Percentiles rank a stretch among this genome's conserved stretches.
These are phyloP conservation scores for Hylaea fasciaria DNA, from an alignment of 2,888 invertebrate genomes.

Conservation along the genomic window DNA sequence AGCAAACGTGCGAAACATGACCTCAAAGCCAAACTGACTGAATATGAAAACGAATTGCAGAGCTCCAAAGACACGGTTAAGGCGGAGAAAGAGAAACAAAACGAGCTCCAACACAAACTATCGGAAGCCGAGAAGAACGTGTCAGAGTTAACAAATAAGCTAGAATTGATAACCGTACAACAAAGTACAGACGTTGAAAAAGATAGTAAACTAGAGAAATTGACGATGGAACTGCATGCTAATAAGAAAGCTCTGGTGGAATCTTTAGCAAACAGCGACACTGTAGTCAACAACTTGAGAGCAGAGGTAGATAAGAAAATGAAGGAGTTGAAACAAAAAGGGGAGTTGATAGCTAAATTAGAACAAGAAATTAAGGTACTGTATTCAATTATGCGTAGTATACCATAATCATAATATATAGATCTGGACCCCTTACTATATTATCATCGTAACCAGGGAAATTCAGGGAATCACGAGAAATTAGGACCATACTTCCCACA, in stretches of 20 bases:
- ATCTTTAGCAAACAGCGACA: conserved; percentile 67
- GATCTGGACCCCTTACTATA: too few species aligned
- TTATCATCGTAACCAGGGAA: too few species aligned
- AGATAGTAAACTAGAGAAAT: conserved; percentile 73
- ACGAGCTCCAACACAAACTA: conserved; percentile 67
- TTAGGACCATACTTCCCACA: too few species aligned
- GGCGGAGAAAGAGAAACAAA: conserved; percentile 70
- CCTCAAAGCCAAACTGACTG: conserved; percentile 85
- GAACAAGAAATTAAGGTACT: conserved; percentile 67
- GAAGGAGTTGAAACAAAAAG: conserved; percentile 71
- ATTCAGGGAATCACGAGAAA: too few species aligned
- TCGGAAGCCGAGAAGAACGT: conserved; percentile 67
- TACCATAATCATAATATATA: too few species aligned
- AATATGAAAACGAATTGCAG: conserved; percentile 70
- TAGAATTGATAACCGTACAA: conserved; percentile 73
- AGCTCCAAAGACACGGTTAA: conserved; percentile 71
- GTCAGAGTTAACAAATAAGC: conserved; percentile 70
- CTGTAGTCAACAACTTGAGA: conserved; percentile 67
- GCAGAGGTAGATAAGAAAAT: conserved; percentile 71
- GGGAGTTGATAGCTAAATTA: conserved; percentile 67
- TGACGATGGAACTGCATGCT: conserved; percentile 74
- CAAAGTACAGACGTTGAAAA: conserved; percentile 73
- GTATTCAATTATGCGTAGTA: neutral
- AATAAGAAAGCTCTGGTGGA: conserved; percentile 68
- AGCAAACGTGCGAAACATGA: conserved; percentile 81